Conservation (phyloP, 2,888 invertebrate genomes). For the Lasioglossum pauxillum region DNA sequence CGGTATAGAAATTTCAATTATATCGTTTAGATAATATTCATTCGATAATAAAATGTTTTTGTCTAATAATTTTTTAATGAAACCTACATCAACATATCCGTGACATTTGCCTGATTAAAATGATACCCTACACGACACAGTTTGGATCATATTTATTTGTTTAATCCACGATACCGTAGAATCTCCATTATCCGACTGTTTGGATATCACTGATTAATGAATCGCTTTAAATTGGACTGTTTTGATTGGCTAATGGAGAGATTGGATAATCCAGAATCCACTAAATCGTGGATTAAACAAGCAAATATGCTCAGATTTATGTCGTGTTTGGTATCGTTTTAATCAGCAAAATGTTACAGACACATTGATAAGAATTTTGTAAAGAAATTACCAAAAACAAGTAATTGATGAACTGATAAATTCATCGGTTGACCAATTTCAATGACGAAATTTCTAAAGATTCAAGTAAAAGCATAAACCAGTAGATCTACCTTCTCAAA, state of each 20-base stretch:
- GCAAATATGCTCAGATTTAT: too few relatives aligned
- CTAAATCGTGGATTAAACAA: too few relatives aligned
- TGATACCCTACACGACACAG: too few relatives aligned
- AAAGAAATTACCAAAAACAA: not conserved
- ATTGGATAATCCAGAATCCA: not conserved
- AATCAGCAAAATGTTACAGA: not conserved
- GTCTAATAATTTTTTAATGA: not conserved
- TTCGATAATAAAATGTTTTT: not conserved
- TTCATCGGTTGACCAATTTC: not conserved
- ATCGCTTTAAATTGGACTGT: not conserved
- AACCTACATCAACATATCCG: not conserved
- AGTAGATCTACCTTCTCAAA: not conserved
- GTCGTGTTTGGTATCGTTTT: not conserved
- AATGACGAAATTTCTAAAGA: not conserved
- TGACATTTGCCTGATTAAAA: too few relatives aligned
- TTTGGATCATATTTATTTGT: not conserved
- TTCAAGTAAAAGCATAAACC: not conserved
- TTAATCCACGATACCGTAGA: not conserved
- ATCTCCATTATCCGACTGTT: not conserved
- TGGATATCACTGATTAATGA: not conserved
- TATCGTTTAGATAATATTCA: not conserved
- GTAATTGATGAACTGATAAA: not conserved
- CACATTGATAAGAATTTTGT: too few relatives aligned
- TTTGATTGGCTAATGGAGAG: not conserved
- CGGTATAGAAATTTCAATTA: not conserved